phyloP scores from a whole-genome alignment of 92 coral and sea anemone genomes.

The Parazoanthus atlanticus region DNA sequence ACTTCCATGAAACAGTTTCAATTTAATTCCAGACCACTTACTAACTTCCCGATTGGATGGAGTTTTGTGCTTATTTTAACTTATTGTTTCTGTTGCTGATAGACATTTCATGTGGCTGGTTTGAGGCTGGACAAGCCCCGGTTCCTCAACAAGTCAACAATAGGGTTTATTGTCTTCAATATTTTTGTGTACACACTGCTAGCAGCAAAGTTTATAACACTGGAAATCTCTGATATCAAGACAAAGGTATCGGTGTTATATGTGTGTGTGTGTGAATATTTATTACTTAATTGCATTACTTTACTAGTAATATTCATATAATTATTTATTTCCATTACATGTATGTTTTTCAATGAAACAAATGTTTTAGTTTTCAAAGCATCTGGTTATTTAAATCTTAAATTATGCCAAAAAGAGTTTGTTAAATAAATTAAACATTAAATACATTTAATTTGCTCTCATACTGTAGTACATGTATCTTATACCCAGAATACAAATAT shows the following conservation, averaged over 20 bases:
- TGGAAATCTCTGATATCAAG: slow-evolving; percentile 77
- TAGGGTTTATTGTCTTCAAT: slow-evolving; percentile 76
- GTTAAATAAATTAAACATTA: too few species aligned
- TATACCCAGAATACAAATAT: too few species aligned
- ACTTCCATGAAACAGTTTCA: background rate
- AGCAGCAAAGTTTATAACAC: slow-evolving; percentile 74
- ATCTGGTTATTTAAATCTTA: too few species aligned
- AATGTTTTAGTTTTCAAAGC: too few species aligned
- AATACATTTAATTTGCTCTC: too few species aligned
- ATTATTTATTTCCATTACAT: too few species aligned
- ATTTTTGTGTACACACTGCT: slow-evolving; percentile 74
- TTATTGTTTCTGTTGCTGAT: background rate
- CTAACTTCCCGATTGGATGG: background rate
- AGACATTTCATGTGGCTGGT: slow-evolving; percentile 96
- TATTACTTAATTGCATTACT: background rate
- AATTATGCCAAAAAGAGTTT: too few species aligned
- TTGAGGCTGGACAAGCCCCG: slow-evolving; percentile 87
- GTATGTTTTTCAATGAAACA: too few species aligned
- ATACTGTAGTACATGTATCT: too few species aligned
- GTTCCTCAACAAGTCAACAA: slow-evolving; percentile 87
- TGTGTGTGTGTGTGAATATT: background rate
- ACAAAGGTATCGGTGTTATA: slow-evolving; percentile 61
- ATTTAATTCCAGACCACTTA: background rate
- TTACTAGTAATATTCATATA: too few species aligned
- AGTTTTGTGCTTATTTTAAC: background rate